A percentile compares a stretch with the other conserved stretches of the same genome.
Conservation (phyloP, 2,113 vertebrate genomes). For the Alligator mississippiensis region DNA sequence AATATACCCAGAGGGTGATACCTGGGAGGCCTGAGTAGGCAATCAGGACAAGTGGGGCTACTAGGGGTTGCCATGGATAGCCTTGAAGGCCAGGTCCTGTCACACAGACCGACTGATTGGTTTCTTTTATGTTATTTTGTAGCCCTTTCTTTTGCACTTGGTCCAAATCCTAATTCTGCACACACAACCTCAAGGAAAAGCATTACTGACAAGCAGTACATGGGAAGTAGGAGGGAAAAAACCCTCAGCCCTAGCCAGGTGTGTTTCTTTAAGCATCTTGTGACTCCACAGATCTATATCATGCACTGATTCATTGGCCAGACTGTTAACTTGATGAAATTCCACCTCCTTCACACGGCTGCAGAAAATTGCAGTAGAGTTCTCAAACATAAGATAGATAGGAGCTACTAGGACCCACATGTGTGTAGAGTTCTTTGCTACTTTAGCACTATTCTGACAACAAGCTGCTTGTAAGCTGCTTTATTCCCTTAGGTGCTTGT, state of each 20-base stretch:
- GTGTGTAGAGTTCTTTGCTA: background rate
- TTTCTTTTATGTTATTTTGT: constrained; percentile 2
- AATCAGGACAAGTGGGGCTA: no score
- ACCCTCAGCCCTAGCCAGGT: background rate
- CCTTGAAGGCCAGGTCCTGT: no score
- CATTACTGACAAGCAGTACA: background rate
- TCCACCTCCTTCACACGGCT: background rate
- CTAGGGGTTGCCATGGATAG: no score
- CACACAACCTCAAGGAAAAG: background rate
- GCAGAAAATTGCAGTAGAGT: background rate
- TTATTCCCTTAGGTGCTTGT: background rate
- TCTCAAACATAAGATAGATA: background rate
- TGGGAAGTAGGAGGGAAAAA: background rate
- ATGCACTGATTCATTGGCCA: background rate
- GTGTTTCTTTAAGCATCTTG: background rate
- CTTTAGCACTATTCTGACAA: background rate
- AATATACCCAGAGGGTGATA: no score
- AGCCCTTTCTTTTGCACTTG: background rate
- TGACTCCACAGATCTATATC: background rate
- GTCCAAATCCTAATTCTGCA: background rate
- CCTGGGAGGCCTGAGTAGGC: no score
- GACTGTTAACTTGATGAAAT: background rate
- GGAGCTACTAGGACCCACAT: background rate
- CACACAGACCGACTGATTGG: background rate
- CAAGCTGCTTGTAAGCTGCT: background rate